These are phyloP conservation scores for Paraescarpia echinospica DNA, from an alignment of 1,140 invertebrate genomes.

Conservation along the genomic window DNA sequence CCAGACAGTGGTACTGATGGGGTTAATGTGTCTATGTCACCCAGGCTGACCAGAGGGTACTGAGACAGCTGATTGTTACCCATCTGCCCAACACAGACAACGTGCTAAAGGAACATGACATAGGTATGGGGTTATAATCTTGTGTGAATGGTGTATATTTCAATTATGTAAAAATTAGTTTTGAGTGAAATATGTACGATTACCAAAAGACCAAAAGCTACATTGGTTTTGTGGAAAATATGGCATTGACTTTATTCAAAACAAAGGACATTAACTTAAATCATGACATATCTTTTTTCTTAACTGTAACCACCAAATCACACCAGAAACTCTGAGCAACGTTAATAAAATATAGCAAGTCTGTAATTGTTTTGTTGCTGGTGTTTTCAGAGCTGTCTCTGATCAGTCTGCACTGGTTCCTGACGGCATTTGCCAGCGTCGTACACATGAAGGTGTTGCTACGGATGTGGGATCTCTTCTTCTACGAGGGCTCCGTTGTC, in stretches of 20 bases:
- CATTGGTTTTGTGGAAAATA: not conserved
- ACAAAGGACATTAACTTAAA: not conserved
- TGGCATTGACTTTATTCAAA: not conserved
- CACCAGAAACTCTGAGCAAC: not conserved
- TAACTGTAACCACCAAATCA: not conserved
- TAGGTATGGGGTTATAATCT: slow-evolving; percentile 51
- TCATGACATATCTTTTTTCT: not conserved
- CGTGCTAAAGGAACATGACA: slow-evolving; percentile 86
- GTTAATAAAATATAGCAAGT: not conserved
- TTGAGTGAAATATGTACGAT: not conserved
- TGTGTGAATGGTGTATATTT: too few relatives aligned
- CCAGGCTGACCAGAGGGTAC: slow-evolving; percentile 87
- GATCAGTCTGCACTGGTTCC: slow-evolving; percentile 96
- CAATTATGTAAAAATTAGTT: too few relatives aligned
- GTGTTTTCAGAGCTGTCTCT: slow-evolving; percentile 77
- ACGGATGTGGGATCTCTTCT: slow-evolving; percentile 96
- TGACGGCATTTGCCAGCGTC: slow-evolving; percentile 96
- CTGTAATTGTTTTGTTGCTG: too few relatives aligned
- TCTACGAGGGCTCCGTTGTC: slow-evolving; percentile 87
- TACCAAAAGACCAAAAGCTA: not conserved
- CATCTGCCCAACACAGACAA: slow-evolving; percentile 88
- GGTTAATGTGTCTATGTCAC: not conserved
- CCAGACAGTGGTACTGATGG: too few relatives aligned
- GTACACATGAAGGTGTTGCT: slow-evolving; percentile 96
- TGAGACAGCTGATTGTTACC: slow-evolving; percentile 83